Evolutionary conservation across 2,113 vertebrate species (phyloP).

Genomic region (Furnarius figulus): DNA sequence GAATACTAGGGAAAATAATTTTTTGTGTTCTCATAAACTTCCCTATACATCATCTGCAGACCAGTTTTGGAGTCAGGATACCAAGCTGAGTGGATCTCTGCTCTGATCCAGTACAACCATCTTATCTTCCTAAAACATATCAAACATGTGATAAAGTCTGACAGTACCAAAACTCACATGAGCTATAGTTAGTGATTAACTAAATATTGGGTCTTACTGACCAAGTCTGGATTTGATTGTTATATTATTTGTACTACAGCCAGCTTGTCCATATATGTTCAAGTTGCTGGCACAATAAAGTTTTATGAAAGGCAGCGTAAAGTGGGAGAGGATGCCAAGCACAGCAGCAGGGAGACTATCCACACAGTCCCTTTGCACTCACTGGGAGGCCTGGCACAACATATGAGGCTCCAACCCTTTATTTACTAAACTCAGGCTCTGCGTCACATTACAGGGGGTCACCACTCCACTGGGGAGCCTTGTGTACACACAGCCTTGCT

Average conservation of each 20-base stretch:
- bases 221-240: not conserved
- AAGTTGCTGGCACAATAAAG: not conserved
- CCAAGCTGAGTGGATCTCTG: not conserved
- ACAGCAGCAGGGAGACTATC: not conserved
- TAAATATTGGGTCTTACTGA: not conserved
- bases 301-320: not conserved
- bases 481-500: not conserved
- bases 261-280: not conserved
- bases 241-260: not conserved
- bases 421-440: not conserved
- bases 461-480: fast-evolving
- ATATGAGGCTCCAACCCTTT: not conserved
- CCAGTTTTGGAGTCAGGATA: not conserved
- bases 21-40: not conserved
- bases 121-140: not conserved
- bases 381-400: not conserved
- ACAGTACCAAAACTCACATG: not conserved
- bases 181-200: not conserved
- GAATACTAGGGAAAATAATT: not conserved
- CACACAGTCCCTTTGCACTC: fast-evolving
- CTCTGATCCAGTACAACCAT: not conserved
- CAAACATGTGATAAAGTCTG: not conserved
- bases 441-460: not conserved
- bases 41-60: not conserved
- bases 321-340: not conserved